Evolutionary conservation across 2,797 vertebrate genomes (phyloP).

Genomic region (Eulemur albifrons): DNA sequence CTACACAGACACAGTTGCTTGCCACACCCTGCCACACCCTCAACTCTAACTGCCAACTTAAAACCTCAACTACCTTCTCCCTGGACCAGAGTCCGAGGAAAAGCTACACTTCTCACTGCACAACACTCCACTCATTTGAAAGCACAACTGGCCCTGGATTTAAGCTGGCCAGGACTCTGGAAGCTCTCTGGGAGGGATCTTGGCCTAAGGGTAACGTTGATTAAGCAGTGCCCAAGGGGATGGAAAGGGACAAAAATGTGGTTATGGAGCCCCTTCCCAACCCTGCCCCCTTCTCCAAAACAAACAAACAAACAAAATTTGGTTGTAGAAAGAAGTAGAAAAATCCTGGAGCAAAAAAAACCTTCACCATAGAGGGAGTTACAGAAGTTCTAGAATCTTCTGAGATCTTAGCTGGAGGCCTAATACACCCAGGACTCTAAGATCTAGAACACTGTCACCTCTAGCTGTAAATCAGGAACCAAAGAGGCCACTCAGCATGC

Average conservation of each 20-base stretch:
- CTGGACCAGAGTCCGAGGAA: background rate
- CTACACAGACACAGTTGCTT: background rate
- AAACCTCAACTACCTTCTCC: background rate
- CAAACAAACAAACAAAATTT: background rate
- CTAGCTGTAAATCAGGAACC: background rate
- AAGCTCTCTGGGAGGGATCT: background rate
- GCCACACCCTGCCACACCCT: conserved; percentile 43
- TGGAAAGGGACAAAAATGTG: background rate
- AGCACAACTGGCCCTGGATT: background rate
- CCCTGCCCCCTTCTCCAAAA: no score
- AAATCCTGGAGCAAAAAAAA: background rate
- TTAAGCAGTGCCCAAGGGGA: background rate
- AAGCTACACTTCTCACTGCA: background rate
- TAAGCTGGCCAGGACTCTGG: background rate
- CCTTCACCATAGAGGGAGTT: no score
- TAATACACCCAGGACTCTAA: background rate
- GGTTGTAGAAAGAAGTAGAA: background rate
- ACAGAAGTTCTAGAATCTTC: background rate
- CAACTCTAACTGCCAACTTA: background rate
- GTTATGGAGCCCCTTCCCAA: no score
- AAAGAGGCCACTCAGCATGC: background rate
- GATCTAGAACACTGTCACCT: background rate
- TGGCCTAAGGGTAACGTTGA: background rate
- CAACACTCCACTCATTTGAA: background rate
- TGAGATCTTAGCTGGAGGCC: background rate